Percentiles rank a stretch among this genome's conserved stretches.
Conservation (phyloP, 2,888 invertebrate genomes). For the Parnassius apollo region DNA sequence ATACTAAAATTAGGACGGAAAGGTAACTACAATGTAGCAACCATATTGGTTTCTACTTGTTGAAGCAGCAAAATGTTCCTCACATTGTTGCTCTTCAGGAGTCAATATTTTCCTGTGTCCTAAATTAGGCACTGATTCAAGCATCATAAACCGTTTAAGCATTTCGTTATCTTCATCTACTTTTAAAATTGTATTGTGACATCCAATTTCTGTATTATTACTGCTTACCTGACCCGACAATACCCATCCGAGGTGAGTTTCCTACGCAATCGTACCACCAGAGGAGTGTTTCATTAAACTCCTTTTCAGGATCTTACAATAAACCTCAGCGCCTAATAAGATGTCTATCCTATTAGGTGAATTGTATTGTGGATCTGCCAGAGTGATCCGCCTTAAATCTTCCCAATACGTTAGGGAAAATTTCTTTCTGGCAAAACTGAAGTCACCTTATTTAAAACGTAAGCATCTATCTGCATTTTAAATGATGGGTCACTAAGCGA, state of each 20-base stretch:
- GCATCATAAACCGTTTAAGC: background rate
- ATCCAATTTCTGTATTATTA: background rate
- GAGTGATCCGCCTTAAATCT: too few relatives aligned
- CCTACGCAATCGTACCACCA: background rate
- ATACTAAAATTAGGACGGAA: background rate
- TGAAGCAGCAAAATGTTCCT: background rate
- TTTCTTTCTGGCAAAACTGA: too few relatives aligned
- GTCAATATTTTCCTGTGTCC: background rate
- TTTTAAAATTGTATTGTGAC: background rate
- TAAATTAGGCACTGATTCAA: background rate
- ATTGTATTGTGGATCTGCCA: too few relatives aligned
- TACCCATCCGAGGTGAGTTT: background rate
- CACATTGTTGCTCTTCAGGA: background rate
- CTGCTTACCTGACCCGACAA: conserved; percentile 1
- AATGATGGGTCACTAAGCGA: background rate
- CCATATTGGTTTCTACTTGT: background rate
- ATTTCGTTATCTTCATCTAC: background rate
- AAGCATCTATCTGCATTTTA: too few relatives aligned
- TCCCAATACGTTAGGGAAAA: too few relatives aligned
- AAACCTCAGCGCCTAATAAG: background rate
- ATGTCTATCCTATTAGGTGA: background rate
- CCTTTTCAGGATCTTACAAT: background rate
- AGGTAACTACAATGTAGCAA: background rate
- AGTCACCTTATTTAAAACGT: too few relatives aligned
- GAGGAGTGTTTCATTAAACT: background rate